Base-by-base conservation (phyloP, 1,140 invertebrate genomes). In the Hyposmocoma kahamanoa region DNA sequence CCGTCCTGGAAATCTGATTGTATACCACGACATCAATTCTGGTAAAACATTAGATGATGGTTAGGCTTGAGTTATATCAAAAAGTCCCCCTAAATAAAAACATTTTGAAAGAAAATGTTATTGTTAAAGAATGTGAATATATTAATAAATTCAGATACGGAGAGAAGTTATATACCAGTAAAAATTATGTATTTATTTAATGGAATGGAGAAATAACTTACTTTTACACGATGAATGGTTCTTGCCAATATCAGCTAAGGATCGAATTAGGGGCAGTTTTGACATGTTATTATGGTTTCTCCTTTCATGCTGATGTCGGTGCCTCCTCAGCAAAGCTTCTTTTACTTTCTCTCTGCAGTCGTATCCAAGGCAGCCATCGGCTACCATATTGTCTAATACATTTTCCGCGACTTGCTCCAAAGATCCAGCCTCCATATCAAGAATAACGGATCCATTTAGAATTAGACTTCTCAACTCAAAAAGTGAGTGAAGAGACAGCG, bases 211-310 rank as follows among this genome's bases (percentile, higher is more conserved):
- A n/a, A n/a, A n/a, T n/a, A 24, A 93, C 95, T 95, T 90, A 96
- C 96, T 97, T 91, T 96, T 97, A 38, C 94, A 95, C 15, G 97
- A 96, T 15, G 97, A 98, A 84, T 97, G 95, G 84, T 97, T 98
- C 59, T 94, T 91, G 59, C 97, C 97, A 68, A 99, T 99, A 72
- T 99, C 98, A 15, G 97, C 96, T 55, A 99, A 88, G 6, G 97
- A 99, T 57, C 97, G 89, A 59, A 99, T 98, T 43, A 99, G 92
- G 5, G 97, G 97, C 46, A 99, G 87, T 51, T 95, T 90, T 21
- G 95, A 94, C 88, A 95, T 93, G 43, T 84, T 87, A 61, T 90
- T 91, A 41, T 94, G 91, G 69, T 94, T 94, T 58, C 92, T 92
- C 63, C 91, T 90, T 73, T 98, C 96, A 75, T 98, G 95, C 65